Percentiles rank a stretch among this genome's conserved stretches.
Conservation (phyloP, 1,140 invertebrate species). For the Bursaphelenchus mucronatus region DNA sequence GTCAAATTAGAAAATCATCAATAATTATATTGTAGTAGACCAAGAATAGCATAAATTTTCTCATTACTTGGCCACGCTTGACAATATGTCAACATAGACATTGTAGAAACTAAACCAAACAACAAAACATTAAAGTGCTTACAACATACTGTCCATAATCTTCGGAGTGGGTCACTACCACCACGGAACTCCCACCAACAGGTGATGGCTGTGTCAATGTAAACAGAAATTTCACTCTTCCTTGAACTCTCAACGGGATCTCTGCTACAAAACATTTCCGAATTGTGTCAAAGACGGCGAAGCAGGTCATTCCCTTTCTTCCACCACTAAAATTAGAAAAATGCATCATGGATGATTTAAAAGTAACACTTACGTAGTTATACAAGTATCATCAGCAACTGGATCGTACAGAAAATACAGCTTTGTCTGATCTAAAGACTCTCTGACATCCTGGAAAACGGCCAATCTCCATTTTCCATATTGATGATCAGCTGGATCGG, state of each 20-base stretch:
- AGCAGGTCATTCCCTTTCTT: conserved; percentile 49
- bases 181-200: conserved; percentile 51
- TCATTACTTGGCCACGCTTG: neutral
- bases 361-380: conserved; percentile 45
- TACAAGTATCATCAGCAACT: conserved; percentile 50
- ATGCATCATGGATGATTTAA: conserved; percentile 14
- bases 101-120: neutral
- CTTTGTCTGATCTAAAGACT: conserved; percentile 52
- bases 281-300: conserved; percentile 54
- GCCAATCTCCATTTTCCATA: conserved; percentile 56
- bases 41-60: neutral
- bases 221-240: conserved; percentile 16
- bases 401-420: conserved; percentile 60
- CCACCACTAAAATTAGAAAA: conserved; percentile 44
- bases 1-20: conserved; percentile 10
- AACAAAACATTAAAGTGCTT: conserved; percentile 12
- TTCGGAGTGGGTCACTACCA: conserved; percentile 50
- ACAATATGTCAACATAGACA: neutral
- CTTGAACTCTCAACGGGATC: conserved; percentile 51
- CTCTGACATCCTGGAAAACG: conserved; percentile 59
- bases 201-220: conserved; percentile 45
- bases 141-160: conserved; percentile 53
- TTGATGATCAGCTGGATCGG: conserved; percentile 52
- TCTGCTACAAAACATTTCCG: conserved; percentile 56
- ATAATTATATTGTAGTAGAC: conserved; percentile 1